Percentiles rank a stretch among this genome's conserved stretches.
Evolutionary conservation across 2,888 invertebrate species (phyloP).

Genomic region (Pasiphila rectangulata): DNA sequence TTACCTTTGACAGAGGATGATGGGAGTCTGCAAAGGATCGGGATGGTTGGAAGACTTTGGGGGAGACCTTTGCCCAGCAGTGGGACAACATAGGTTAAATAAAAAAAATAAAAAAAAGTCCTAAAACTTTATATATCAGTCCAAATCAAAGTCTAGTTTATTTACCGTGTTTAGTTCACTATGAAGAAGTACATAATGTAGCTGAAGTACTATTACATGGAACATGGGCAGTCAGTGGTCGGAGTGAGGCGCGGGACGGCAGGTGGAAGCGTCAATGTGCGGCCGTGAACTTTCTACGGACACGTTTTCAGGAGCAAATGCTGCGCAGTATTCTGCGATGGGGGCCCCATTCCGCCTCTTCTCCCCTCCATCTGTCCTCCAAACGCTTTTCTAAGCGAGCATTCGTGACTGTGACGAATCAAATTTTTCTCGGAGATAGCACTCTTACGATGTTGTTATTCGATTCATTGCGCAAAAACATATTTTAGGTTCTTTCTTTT

Average conservation of each 20-base stretch:
- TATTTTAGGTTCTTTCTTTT: conserved; percentile 2
- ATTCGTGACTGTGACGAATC: conserved; percentile 33
- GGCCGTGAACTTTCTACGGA: conserved; percentile 81
- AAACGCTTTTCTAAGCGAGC: conserved; percentile 35
- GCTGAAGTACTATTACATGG: conserved; percentile 4
- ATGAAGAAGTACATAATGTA: too few relatives aligned
- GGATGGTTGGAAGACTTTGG: too few relatives aligned
- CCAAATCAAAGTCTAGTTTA: too few relatives aligned
- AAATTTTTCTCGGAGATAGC: conserved; percentile 7
- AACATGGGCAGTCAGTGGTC: conserved; percentile 11
- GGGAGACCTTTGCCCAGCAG: too few relatives aligned
- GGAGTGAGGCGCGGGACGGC: conserved; percentile 50
- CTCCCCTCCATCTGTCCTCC: conserved; percentile 42
- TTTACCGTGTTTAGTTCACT: too few relatives aligned
- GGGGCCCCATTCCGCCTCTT: conserved; percentile 56
- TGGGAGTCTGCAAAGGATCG: too few relatives aligned
- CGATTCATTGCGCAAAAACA: conserved; percentile 3
- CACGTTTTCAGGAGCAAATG: conserved; percentile 78
- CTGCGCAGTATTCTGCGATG: conserved; percentile 72
- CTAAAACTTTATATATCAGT: too few relatives aligned
- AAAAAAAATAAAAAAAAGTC: too few relatives aligned
- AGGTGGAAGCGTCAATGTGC: conserved; percentile 77
- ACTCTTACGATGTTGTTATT: conserved; percentile 2
- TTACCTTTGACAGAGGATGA: too few relatives aligned
- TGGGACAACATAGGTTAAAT: too few relatives aligned